Evolutionary conservation across 2,113 vertebrate genomes (phyloP), one percentile per base, ranked within the genome.

Genomic region (Pseudopipra pipra): DNA sequence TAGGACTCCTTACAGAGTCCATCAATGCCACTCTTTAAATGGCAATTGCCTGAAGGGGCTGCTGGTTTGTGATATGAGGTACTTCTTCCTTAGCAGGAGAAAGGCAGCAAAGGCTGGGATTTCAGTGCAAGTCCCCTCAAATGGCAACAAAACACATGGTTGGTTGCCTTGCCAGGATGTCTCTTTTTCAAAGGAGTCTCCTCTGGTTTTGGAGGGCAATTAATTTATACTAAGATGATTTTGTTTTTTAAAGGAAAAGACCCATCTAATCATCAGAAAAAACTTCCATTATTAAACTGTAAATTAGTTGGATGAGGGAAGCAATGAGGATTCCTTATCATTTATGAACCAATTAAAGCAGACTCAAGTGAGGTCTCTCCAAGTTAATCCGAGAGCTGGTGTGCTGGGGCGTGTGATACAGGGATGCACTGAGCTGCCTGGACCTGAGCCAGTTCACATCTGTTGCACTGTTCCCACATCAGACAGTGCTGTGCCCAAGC

Each of bases 1-100:
- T 96, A 96, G 89, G 93, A 85, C 91, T 97, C 95, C 96, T 95
- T 97, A 96, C 89, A 95, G 94, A 96, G 95, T 65, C 95, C 93
- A 79, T 96, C 96, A 94, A 95, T 96, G 92, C 93, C 90, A 90
- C 95, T 93, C 90, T 96, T 96, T 95, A 97, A 97, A 97, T 93
- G 93, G 92, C 95, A 96, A 96, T 96, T 97, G 96, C 96, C 96
- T 90, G 96, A 95, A 97, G 96, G 92, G 86, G 92, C 80, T 96
- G 92, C 90, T 95, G 86, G 83, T 95, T 90, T 93, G 93, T 93
- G 95, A 94, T 96, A 96, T 46, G 96, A 97, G 96, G 93, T 94
- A 96, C 96, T 90, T 96, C 96, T 95, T 95, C 96, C 93, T 92
- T 84, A 90, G 63, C 44, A 75, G 83, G 51, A 81, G 89, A 92